Conservation (phyloP, 2,888 invertebrate species). For the Pristionchus maxplancki region DNA sequence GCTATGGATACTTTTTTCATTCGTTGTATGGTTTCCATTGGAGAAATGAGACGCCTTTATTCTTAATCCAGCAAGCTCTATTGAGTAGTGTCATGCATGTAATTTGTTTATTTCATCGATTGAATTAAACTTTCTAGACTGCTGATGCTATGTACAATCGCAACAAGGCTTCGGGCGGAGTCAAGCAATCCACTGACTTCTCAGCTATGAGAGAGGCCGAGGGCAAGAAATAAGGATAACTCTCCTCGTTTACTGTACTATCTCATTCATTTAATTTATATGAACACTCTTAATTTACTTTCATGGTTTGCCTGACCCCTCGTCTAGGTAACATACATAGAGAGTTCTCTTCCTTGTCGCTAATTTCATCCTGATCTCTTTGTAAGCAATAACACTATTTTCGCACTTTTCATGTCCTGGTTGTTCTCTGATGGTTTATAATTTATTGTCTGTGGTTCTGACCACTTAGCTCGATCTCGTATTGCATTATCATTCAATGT, state of each 20-base stretch:
- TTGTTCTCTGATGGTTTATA: neutral
- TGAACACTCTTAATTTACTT: neutral
- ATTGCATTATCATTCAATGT: neutral
- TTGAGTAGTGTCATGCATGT: no score
- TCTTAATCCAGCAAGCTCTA: no score
- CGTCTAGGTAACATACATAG: neutral
- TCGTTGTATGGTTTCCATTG: no score
- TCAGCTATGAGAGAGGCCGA: constrained; percentile 72
- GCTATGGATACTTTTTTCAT: no score
- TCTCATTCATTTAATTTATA: neutral
- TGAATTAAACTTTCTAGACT: no score
- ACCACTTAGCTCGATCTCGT: constrained; percentile 27
- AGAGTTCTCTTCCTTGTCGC: neutral
- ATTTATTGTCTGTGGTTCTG: constrained; percentile 1
- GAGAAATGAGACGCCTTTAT: no score
- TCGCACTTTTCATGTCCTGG: neutral
- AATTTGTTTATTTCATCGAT: no score
- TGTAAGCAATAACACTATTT: neutral
- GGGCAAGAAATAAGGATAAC: constrained; percentile 55
- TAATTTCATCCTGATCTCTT: neutral
- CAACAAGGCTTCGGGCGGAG: constrained; percentile 1
- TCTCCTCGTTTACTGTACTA: neutral
- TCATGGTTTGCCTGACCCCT: neutral
- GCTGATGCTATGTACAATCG: constrained; percentile 45
- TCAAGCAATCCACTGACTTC: constrained; percentile 69